Evolutionary conservation across 2,888 invertebrate species (phyloP).

Genomic region (Cinara cedri): DNA sequence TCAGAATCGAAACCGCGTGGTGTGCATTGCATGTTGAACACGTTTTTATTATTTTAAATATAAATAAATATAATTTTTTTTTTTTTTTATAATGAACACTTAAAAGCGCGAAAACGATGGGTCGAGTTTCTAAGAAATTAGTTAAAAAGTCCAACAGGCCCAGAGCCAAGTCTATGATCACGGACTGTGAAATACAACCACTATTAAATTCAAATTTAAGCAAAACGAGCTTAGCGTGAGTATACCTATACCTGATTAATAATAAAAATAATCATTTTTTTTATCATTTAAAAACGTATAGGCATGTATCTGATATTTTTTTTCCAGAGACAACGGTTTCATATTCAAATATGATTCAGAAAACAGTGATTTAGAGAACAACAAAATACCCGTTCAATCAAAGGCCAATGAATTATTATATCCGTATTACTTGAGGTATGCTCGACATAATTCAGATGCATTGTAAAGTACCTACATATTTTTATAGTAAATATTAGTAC

Average conservation of each 20-base stretch:
- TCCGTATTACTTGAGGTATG: conserved; percentile 57
- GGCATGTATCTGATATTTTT: neutral
- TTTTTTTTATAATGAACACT: conserved; percentile 23
- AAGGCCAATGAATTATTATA: conserved; percentile 50
- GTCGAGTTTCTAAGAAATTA: conserved; percentile 34
- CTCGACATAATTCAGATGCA: conserved; percentile 40
- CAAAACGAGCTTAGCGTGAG: conserved; percentile 64
- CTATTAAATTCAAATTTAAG: conserved; percentile 63
- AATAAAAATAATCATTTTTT: too few species aligned
- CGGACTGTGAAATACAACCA: conserved; percentile 64
- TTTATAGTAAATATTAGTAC: conserved; percentile 12
- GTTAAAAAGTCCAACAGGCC: conserved; percentile 41
- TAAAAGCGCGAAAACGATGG: conserved; percentile 20
- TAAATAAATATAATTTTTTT: neutral
- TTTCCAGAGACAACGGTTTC: conserved; percentile 59
- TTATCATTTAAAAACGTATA: neutral
- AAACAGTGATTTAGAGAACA: conserved; percentile 61
- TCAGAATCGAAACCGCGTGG: conserved; percentile 7
- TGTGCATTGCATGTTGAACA: neutral
- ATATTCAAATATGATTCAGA: conserved; percentile 63
- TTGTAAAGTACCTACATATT: conserved; percentile 34
- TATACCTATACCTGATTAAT: neutral
- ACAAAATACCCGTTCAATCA: conserved; percentile 11
- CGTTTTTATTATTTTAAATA: neutral
- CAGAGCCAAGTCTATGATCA: conserved; percentile 58